Base-by-base conservation (phyloP, 1,140 invertebrate species). In the Carposina sasakii region DNA sequence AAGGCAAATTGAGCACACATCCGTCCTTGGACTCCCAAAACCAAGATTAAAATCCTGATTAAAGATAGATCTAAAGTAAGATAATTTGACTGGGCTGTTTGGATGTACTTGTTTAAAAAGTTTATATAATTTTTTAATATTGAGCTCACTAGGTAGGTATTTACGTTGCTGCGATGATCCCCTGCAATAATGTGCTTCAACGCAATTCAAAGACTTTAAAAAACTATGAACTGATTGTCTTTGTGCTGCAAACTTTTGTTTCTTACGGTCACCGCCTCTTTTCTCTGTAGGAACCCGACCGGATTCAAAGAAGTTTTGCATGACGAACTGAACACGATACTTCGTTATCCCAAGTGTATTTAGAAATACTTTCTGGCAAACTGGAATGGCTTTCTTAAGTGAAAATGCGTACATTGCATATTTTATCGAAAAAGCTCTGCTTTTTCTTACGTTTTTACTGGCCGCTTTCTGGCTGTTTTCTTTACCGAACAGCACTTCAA, bases 41-140 rank as follows among this genome's bases (percentile, higher is more conserved):
- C 41, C 41, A 24, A 43, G 23, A 23, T 43, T 43, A 26, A 24
- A 43, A 16, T 16, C 13, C 5, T 3, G 8, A 16, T 43, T 43
- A 43, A 43, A 43, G 9, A 43, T 28, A 24, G 8, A 24, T 16
- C 41, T 6, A 28, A 24, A 43, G 17, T 24, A 28, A 33, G 9
- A 8, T 33, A n/a, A 13, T 33, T 8, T 63, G 54, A 63, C 41
- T 31, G 31, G 26, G n/a, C 31, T 28, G 19, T n/a, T 9, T 2
- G 23, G 6, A n/a, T 10, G 16, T 19, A 4, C 24, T 3, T 16
- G 13, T 19, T 44, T 45, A 20, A 33, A 45, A 15, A 45, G 21
- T 13, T 30, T 16, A 28, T 30, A 45, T 15, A 45, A n/a, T 45
- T 45, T 45, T 16, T 30, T 16, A 13, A 45, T 45, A 24, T 45